These are phyloP conservation scores for Drosophila mulleri DNA, from an alignment of 2,888 invertebrate species.

Conservation along the genomic window DNA sequence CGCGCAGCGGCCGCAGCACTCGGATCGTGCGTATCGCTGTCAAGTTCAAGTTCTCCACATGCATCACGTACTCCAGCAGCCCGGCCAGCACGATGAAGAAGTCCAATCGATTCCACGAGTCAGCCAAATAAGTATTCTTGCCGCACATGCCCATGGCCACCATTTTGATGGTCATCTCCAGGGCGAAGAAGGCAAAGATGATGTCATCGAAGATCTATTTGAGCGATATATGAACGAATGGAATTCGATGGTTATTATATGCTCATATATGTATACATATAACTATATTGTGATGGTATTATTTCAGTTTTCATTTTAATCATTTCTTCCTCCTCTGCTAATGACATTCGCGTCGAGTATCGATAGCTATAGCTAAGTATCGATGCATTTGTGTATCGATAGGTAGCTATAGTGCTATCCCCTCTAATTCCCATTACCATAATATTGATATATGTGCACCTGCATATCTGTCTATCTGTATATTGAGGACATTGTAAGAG, in stretches of 20 bases:
- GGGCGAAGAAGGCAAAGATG: conserved; percentile 98
- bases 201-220: conserved; percentile 98
- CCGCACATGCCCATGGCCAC: conserved; percentile 98
- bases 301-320: no score
- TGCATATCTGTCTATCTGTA: no score
- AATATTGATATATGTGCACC: no score
- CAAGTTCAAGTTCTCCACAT: conserved; percentile 98
- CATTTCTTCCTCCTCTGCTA: no score
- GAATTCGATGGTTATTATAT: background rate
- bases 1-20: conserved; percentile 97
- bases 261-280: background rate
- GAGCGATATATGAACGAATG: background rate
- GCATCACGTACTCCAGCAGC: conserved; percentile 94
- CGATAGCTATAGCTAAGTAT: no score
- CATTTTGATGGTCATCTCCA: conserved; percentile 99
- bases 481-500: background rate
- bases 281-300: background rate
- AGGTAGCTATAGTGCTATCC: no score
- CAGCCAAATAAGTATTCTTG: conserved; percentile 97
- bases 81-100: conserved; percentile 99
- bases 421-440: no score
- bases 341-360: no score
- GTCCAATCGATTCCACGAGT: conserved; percentile 99
- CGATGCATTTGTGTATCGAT: no score
- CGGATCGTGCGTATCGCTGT: conserved; percentile 99